Conservation (phyloP, 64 coral and sea anemone species). For the Montipora foliosa region DNA sequence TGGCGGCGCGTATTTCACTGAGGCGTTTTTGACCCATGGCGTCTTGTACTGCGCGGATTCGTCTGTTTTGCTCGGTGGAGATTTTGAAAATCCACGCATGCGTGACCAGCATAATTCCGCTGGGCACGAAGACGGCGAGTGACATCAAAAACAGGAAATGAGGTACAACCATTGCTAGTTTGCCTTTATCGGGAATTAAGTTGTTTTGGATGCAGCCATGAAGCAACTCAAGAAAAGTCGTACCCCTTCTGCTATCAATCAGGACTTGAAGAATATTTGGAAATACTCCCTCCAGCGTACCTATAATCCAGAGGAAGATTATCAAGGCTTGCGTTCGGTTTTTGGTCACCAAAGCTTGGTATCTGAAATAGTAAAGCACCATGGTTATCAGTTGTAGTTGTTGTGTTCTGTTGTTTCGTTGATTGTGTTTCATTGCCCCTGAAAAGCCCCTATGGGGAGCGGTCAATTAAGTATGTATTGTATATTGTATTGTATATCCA, state of each 20-base stretch:
- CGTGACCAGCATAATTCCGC: slow-evolving; percentile 34
- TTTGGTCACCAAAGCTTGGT: background rate
- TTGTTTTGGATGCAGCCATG: slow-evolving; percentile 22
- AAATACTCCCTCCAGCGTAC: background rate
- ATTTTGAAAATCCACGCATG: slow-evolving; percentile 40
- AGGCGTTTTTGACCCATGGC: background rate
- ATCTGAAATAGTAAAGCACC: background rate
- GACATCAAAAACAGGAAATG: slow-evolving; percentile 21
- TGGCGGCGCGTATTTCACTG: slow-evolving; percentile 52
- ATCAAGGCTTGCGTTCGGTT: too few relatives aligned
- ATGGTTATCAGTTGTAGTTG: background rate
- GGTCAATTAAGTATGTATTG: too few relatives aligned
- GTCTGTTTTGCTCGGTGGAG: background rate
- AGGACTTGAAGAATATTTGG: background rate
- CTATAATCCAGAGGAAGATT: background rate
- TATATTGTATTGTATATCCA: too few relatives aligned
- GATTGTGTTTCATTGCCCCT: too few relatives aligned
- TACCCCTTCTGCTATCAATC: background rate
- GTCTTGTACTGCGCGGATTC: background rate
- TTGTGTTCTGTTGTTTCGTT: too few relatives aligned
- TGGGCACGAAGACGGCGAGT: slow-evolving; percentile 6
- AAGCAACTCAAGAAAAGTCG: background rate
- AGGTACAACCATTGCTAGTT: background rate
- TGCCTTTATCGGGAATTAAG: background rate
- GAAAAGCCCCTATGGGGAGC: too few relatives aligned